Evolutionary conservation across 2,113 vertebrate genomes (phyloP), one percentile per base, ranked within the genome.

Genomic region (human): DNA sequence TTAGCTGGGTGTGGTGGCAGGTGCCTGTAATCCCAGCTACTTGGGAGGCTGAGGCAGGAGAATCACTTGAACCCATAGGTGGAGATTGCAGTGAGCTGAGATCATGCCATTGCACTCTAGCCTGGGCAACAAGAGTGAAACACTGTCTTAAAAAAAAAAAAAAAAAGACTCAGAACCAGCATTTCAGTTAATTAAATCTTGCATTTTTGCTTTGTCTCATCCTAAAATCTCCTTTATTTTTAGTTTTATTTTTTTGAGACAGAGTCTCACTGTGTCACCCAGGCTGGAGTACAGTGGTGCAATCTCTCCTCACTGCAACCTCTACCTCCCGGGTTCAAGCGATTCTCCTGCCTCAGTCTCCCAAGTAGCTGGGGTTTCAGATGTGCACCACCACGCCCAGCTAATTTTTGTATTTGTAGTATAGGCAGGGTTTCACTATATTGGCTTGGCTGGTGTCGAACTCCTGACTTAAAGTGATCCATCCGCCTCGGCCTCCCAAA

Each of bases 171-270:
- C 16, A 61, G 30, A 84, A 30, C 40, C 32, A 43, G 13, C n/a
- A 32, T 81, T 96, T 76, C 25, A 50, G 3, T 73, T 73, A 83
- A 75, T 93, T 90, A 87, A 38, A 57, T 78, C 27, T 93, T 88
- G 61, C 57, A 38, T 93, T 92, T 64, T 89, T 50, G 66, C 59
- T 92, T 80, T 43, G 10, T 57, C 27, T 66, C 23, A 66, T 84
- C 52, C 55, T 52, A 9, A 55, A 76, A 45, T 94, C 32, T 68
- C 38, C 45, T 95, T 78, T 88, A 84, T 72, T 73, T 73, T 73
- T 64, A 64, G 1, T 73, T 73, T 73, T 64, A 64, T 12, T 73
- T 40, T 73, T 40, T 73, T 73, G 70, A 40, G 70, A 25, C 22
- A 73, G 38, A 25, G 38, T 40, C n/a, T 73, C 38, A 13, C 38